Evolutionary conservation across 2,888 invertebrate genomes (phyloP).

Genomic region (Lobophora halterata): DNA sequence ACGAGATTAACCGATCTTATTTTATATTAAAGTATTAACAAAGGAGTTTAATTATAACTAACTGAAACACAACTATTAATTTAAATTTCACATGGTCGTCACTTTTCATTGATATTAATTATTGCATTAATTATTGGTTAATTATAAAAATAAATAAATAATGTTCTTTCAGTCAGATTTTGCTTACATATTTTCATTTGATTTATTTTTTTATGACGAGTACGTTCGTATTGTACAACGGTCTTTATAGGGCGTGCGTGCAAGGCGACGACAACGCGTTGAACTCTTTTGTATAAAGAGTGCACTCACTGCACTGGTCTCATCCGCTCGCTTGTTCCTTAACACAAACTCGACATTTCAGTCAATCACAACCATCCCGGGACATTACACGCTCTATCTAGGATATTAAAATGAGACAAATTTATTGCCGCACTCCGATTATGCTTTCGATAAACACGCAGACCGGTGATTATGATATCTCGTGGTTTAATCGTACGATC

Average conservation of each 20-base stretch:
- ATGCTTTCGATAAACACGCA: conserved; percentile 77
- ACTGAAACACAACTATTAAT: too few relatives aligned
- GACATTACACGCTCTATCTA: conserved; percentile 71
- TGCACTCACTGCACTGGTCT: conserved; percentile 35
- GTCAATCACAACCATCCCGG: conserved; percentile 58
- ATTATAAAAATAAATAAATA: too few relatives aligned
- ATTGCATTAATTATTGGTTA: too few relatives aligned
- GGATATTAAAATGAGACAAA: conserved; percentile 79
- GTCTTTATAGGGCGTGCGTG: conserved; percentile 4
- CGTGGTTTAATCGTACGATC: conserved; percentile 73
- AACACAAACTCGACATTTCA: conserved; percentile 58
- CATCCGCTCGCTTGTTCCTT: conserved; percentile 39
- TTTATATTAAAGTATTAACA: conserved; percentile 14
- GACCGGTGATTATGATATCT: conserved; percentile 81
- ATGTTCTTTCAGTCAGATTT: too few relatives aligned
- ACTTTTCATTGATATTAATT: too few relatives aligned
- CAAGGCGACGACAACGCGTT: conserved; percentile 49
- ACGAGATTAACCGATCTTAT: conserved; percentile 53
- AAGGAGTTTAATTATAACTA: too few relatives aligned
- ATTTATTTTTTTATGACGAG: too few relatives aligned
- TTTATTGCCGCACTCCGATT: conserved; percentile 76
- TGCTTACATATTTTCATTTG: too few relatives aligned
- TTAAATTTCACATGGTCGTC: too few relatives aligned
- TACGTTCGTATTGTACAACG: too few relatives aligned
- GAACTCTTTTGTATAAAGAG: conserved; percentile 66